A percentile compares a stretch with the other conserved stretches of the same genome.
Evolutionary conservation across 2,113 vertebrate genomes (phyloP).

Genomic region (Limanda limanda): DNA sequence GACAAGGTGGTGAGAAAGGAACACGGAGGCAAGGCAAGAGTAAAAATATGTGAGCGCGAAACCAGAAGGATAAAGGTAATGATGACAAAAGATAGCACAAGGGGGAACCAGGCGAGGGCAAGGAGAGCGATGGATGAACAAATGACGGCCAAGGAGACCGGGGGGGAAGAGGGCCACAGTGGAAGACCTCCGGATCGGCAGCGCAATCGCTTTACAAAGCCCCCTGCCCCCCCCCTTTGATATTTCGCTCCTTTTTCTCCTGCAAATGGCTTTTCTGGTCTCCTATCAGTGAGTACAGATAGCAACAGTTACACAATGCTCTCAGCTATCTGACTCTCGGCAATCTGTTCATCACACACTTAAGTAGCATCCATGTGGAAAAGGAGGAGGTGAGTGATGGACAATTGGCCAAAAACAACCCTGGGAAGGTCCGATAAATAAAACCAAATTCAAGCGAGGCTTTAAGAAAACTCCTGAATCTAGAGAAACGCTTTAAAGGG

Average conservation of each 20-base stretch:
- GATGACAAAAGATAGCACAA: slow-evolving; percentile 18
- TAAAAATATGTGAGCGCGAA: slow-evolving; percentile 12
- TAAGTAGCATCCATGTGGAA: slow-evolving; percentile 49
- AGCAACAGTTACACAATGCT: slow-evolving; percentile 54
- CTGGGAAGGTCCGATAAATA: slow-evolving; percentile 59
- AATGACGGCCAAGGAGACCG: not conserved
- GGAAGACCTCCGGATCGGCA: slow-evolving; percentile 12
- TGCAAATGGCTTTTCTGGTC: slow-evolving; percentile 54
- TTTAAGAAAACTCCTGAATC: slow-evolving; percentile 36
- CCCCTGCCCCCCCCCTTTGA: slow-evolving; percentile 16
- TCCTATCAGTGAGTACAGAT: slow-evolving; percentile 63
- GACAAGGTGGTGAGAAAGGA: not conserved
- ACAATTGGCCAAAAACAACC: slow-evolving; percentile 40
- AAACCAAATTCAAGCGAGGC: not conserved
- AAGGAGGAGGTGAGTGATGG: slow-evolving; percentile 37
- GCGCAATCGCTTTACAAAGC: slow-evolving; percentile 34
- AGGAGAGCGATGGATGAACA: slow-evolving; percentile 5
- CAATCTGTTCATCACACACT: slow-evolving; percentile 67
- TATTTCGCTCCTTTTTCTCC: slow-evolving; percentile 43
- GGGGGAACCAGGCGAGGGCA: not conserved
- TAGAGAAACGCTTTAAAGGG: slow-evolving; percentile 34
- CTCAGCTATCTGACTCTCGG: slow-evolving; percentile 47
- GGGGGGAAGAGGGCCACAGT: not conserved
- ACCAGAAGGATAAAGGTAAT: slow-evolving; percentile 2
- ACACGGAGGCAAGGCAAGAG: not conserved